Base-by-base conservation (phyloP, 2,888 invertebrate genomes). In the Tortricodes alternella region DNA sequence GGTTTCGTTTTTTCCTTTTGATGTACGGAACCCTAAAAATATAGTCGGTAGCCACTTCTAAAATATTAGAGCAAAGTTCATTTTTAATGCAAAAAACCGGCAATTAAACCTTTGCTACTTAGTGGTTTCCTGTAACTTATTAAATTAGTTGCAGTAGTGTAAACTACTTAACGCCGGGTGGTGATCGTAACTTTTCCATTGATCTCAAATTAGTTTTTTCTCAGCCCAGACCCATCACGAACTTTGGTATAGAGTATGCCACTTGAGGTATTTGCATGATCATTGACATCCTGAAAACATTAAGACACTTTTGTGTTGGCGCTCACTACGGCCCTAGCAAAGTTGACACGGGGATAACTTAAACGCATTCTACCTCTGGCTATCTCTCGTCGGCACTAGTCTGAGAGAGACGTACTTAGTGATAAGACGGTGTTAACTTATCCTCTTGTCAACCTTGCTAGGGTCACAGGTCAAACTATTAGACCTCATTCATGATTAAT, bases 181-280 rank as follows among this genome's bases (percentile, higher is more conserved):
- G 76, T 71, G 65, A 57, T 56, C 51, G 59, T 60, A 58, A 62
- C 50, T 53, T 29, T 67, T 70, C 70, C 68, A 63, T 64, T 46
- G 34, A 39, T 50, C 38, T 19, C 35, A 16, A 38, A 39, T 24
- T 29, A 11, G 4, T 50, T 29, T 21, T 58, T 59, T 69, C 35
- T 92, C 93, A 96, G 77, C 96, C 95, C 71, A 96, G 92, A 61
- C 96, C 95, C 91, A 96, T 92, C 67, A 96, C 95, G 80, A 96
- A 96, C 91, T 96, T 96, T 75, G 96, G 96, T 90, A 96, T 92
- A 85, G 94, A 94, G 83, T 94, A 95, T 57, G 95, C 95, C 76
- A 95, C 93, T 87, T 96, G 94, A 68, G 96, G 96, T 80, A 96
- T 94, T 70, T 96, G 96, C 93, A 96, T 95, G 72, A 96, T 92